Evolutionary conservation across 2,888 invertebrate species (phyloP), one percentile per base, ranked within the genome.

Genomic region (Xiphydria camelus): DNA sequence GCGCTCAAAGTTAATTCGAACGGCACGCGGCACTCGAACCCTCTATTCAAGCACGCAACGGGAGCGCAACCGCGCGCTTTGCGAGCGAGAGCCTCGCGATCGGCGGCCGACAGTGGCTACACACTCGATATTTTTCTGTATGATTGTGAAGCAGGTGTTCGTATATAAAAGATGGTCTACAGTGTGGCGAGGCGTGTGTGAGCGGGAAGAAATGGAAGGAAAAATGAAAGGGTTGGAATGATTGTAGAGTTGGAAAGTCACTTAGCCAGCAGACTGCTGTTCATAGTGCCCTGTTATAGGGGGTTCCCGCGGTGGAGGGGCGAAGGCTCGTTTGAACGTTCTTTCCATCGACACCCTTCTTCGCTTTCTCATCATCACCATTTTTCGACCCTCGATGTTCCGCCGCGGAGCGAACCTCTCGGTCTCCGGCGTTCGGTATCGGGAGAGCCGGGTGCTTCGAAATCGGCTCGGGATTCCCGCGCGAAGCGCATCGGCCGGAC

Each of bases 211-310:
- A 12, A 12, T 29, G 29, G 59, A 53, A 37, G 44, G 52, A 17
- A 9, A 18, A 26, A 5, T 9, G 9, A 17, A 3, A n/a, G 38
- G 10, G 5, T 23, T 52, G 55, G 66, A 62, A 64, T 59, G 65
- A 70, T 61, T 70, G 69, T 66, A 67, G 66, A 69, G 66, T 73
- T 62, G 67, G 66, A 70, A 70, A 72, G 67, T 72, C 70, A 70
- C 68, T 69, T 71, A 71, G 73, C 68, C 72, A 70, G 68, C 71
- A 66, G 62, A 74, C 68, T 71, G 73, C 73, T 74, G 73, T 74
- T 73, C 66, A 73, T 72, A 73, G 70, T 73, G 73, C 71, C 72
- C 73, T 73, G 72, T 74, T 72, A 74, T 71, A 73, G 73, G 64
- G 71, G 73, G 69, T 69, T 66, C 67, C 65, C 58, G 61, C 64